These are phyloP conservation scores for Gallinago nigripennis DNA, from an alignment of 2,797 vertebrate genomes.

Conservation along the genomic window DNA sequence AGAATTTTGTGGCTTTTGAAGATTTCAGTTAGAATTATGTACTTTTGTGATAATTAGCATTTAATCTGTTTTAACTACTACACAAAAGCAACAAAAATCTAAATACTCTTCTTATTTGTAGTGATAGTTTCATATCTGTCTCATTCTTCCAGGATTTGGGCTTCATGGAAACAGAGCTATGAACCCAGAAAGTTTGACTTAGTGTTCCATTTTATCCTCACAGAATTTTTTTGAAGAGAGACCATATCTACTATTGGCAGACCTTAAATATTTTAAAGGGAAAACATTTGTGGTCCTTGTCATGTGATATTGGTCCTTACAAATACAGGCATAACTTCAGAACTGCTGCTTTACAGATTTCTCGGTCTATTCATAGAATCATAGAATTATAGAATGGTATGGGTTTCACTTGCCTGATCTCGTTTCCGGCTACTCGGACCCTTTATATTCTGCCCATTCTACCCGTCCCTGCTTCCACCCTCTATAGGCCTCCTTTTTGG, in stretches of 20 bases:
- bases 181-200: background rate
- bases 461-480: too few relatives aligned
- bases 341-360: background rate
- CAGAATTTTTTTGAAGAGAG: background rate
- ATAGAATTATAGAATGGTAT: too few relatives aligned
- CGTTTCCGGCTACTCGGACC: too few relatives aligned
- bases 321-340: background rate
- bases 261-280: background rate
- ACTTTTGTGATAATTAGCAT: background rate
- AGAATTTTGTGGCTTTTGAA: background rate
- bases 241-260: background rate
- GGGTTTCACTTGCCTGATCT: too few relatives aligned
- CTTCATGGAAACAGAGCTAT: background rate
- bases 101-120: background rate
- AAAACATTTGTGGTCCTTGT: background rate
- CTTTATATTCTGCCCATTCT: too few relatives aligned
- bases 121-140: background rate
- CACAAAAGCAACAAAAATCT: background rate
- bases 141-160: background rate
- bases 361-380: background rate
- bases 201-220: background rate
- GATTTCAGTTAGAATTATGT: background rate
- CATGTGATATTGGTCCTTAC: background rate
- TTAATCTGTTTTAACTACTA: background rate
- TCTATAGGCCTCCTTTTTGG: too few relatives aligned